These are phyloP conservation scores for Cotesia typhae DNA, from an alignment of 1,140 invertebrate genomes.

Conservation along the genomic window DNA sequence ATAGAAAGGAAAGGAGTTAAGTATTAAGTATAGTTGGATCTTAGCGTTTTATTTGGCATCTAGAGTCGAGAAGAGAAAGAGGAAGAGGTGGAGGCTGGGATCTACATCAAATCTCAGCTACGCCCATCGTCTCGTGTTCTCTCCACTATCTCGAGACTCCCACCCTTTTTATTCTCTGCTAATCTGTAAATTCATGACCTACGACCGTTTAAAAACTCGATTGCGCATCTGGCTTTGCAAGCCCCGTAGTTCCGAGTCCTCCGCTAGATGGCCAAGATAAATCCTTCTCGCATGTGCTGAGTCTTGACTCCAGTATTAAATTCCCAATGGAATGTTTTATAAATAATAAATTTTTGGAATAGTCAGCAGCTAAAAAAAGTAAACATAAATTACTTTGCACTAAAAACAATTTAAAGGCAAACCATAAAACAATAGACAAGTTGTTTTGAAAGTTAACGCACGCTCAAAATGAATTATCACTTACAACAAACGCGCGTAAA, in stretches of 20 bases:
- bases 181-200: conserved; percentile 32
- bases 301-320: too few relatives aligned
- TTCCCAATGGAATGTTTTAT: too few relatives aligned
- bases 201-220: conserved; percentile 13
- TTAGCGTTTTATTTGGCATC: conserved; percentile 28
- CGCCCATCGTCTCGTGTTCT: conserved; percentile 49
- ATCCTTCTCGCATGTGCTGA: too few relatives aligned
- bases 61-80: conserved; percentile 14
- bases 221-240: too few relatives aligned
- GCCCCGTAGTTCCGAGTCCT: too few relatives aligned
- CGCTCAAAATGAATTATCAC: conserved; percentile 31
- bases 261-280: too few relatives aligned
- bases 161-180: conserved; percentile 27
- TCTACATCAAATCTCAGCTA: conserved; percentile 57
- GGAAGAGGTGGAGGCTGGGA: conserved; percentile 52
- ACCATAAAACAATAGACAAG: background rate
- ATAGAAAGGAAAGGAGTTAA: conserved; percentile 29
- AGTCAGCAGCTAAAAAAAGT: too few relatives aligned
- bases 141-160: conserved; percentile 35
- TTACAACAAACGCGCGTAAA: conserved; percentile 22
- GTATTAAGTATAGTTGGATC: background rate
- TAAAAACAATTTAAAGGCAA: too few relatives aligned
- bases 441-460: conserved; percentile 1
- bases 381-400: background rate
- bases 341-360: too few relatives aligned